Evolutionary conservation across 2,113 vertebrate genomes (phyloP).

Genomic region (Oreochromis spilurus): DNA sequence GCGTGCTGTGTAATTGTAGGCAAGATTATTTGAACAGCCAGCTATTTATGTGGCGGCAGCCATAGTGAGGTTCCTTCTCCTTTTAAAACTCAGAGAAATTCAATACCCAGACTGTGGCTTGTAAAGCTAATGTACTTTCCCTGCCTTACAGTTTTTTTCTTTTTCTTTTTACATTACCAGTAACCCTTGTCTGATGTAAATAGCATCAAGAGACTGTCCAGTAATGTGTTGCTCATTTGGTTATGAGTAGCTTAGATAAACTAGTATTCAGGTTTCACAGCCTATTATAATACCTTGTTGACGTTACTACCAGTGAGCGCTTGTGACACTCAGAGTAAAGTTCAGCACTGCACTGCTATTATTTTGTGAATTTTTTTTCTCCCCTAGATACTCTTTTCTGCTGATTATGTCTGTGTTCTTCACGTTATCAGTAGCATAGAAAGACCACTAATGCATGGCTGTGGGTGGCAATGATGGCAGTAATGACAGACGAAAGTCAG

Average conservation of each 20-base stretch:
- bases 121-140: not conserved
- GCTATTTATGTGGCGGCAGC: not conserved
- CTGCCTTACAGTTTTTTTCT: not conserved
- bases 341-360: not conserved
- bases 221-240: not conserved
- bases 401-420: not conserved
- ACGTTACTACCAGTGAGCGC: not conserved
- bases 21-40: not conserved
- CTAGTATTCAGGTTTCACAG: not conserved
- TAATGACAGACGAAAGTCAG: not conserved
- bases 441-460: not conserved
- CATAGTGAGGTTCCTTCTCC: not conserved
- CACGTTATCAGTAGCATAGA: not conserved
- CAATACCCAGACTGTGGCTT: not conserved
- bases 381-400: not conserved
- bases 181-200: not conserved
- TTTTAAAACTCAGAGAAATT: not conserved
- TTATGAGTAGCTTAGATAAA: not conserved
- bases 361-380: not conserved
- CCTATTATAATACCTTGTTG: not conserved
- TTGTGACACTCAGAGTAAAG: not conserved
- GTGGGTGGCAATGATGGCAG: not conserved
- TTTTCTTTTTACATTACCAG: not conserved
- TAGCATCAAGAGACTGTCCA: not conserved
- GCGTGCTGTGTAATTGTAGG: not conserved